phyloP scores from a whole-genome alignment of 2,797 vertebrate species.

The Anableps anableps region DNA sequence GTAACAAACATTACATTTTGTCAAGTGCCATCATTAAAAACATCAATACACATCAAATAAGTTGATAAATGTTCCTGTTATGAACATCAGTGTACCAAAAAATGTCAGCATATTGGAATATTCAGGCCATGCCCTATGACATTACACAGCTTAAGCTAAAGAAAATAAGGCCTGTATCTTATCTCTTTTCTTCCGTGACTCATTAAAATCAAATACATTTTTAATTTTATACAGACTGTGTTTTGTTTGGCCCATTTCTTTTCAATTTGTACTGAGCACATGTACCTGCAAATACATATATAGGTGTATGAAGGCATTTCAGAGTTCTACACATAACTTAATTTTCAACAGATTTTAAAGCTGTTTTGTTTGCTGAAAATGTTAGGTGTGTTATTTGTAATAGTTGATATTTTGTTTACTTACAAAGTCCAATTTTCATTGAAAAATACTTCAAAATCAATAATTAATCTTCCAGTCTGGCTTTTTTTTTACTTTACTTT shows the following conservation, averaged over 20 bases:
- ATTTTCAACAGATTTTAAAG: constrained; percentile 1
- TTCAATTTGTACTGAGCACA: constrained; percentile 10
- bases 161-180: background rate
- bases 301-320: background rate
- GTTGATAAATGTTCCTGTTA: too few species aligned
- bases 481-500: background rate
- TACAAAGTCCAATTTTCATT: background rate
- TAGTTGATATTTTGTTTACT: background rate
- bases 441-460: background rate
- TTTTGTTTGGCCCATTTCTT: constrained; percentile 11
- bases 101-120: background rate
- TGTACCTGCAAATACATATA: constrained; percentile 3
- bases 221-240: constrained; percentile 1
- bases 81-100: background rate
- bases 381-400: too few species aligned
- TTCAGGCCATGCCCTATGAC: background rate
- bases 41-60: too few species aligned
- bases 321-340: background rate
- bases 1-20: too few species aligned
- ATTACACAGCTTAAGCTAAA: background rate
- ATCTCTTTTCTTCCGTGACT: background rate
- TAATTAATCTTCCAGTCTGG: too few species aligned
- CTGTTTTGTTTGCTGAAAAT: constrained; percentile 1
- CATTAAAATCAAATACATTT: background rate
- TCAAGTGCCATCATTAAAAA: too few species aligned